Base-by-base conservation (phyloP, 1,140 invertebrate genomes). In the Danaus plexippus region DNA sequence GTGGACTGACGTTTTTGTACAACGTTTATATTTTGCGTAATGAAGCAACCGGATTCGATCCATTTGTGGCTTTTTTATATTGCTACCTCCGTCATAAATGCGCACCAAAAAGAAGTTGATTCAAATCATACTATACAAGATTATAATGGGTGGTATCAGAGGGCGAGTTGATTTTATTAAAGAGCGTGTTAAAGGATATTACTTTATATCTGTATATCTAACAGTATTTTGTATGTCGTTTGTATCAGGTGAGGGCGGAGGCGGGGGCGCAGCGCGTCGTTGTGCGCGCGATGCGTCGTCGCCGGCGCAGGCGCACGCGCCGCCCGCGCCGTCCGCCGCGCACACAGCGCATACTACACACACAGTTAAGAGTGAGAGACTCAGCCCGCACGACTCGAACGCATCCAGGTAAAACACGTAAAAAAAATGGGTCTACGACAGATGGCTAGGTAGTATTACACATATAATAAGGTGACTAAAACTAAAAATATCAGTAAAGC, bases 221-320 rank as follows among this genome's bases (percentile, higher is more conserved):
- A 32, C 22, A 32, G 22, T 32, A 32, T 32, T 32, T 32, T 32
- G 22, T 32, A 32, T 32, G 5, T 63, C 48, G 41, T 9, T 58
- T 70, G 45, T 57, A n/a, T 5, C 55, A 83, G 81, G 81, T 79
- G 81, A 81, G 76, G 77, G 75, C 65, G 76, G 78, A 52, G 71
- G 79, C 54, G 76, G 75, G 51, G 75, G 69, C 52, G 75, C 66
- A 47, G 73, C 68, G 67, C 77, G 78, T 57, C 70, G 80, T 60
- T 82, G 78, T 66, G 78, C 73, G 67, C 81, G 82, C 73, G 78
- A 85, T 77, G 80, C 77, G 61, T 67, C 78, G 69, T 79, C 79
- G 69, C 78, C 77, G 56, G 77, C 77, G 90, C 67, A 92, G 90
- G 73, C 91, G 90, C 75, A 77, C 61, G 66, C 80, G 68, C 69